phyloP scores from a whole-genome alignment of 2,888 invertebrate species.

The Nebria salina region DNA sequence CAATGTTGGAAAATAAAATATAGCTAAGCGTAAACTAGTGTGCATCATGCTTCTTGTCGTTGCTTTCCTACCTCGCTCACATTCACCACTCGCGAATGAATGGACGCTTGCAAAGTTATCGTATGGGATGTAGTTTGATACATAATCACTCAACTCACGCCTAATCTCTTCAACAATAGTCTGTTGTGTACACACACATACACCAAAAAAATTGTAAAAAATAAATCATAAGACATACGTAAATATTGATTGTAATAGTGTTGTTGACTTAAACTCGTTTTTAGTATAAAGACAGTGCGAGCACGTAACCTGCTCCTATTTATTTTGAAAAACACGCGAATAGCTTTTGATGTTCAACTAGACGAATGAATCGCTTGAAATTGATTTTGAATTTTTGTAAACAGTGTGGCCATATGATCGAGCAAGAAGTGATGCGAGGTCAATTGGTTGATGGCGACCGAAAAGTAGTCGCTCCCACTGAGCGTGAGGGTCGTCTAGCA shows the following conservation, averaged over 20 bases:
- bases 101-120: background rate
- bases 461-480: slow-evolving; percentile 51
- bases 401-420: slow-evolving; percentile 56
- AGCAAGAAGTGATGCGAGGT: slow-evolving; percentile 56
- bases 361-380: background rate
- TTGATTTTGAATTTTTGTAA: background rate
- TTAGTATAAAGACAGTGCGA: slow-evolving; percentile 6
- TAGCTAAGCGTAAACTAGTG: background rate
- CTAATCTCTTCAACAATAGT: slow-evolving; percentile 9
- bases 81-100: background rate
- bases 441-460: slow-evolving; percentile 51
- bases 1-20: background rate
- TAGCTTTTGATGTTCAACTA: slow-evolving; percentile 20
- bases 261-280: background rate
- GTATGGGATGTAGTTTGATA: background rate
- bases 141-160: background rate
- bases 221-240: slow-evolving; percentile 5
- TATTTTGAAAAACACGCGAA: background rate
- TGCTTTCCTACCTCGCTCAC: background rate
- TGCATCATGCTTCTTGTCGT: background rate
- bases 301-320: background rate
- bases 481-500: slow-evolving; percentile 54
- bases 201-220: background rate
- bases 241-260: slow-evolving; percentile 11
- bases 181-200: background rate